Percentiles rank a stretch among this genome's conserved stretches.
These are phyloP conservation scores for Rhinella marina DNA, from an alignment of 2,797 vertebrate genomes.

Conservation along the genomic window DNA sequence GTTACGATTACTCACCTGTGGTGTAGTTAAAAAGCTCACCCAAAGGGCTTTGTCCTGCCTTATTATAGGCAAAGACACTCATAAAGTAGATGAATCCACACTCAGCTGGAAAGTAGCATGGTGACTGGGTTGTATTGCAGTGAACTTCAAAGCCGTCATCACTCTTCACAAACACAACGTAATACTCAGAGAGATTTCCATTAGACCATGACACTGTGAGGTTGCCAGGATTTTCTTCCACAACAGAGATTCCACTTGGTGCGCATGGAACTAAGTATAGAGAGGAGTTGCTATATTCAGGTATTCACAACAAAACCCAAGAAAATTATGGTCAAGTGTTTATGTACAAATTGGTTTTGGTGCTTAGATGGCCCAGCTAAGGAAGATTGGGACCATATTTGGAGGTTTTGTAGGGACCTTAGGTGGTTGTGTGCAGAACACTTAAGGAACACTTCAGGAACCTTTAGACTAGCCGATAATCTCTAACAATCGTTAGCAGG, in stretches of 20 bases:
- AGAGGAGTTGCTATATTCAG: not conserved
- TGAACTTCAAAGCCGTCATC: constrained; percentile 79
- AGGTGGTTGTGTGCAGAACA: too few relatives aligned
- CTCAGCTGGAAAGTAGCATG: constrained; percentile 79
- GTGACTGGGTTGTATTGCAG: constrained; percentile 83
- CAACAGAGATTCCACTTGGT: constrained; percentile 75
- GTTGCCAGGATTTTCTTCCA: constrained; percentile 74
- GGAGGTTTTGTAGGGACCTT: not conserved
- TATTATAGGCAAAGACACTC: constrained; percentile 85
- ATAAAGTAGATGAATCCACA: constrained; percentile 91
- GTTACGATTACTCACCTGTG: constrained; percentile 76
- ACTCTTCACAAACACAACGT: constrained; percentile 82
- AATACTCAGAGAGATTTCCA: constrained; percentile 76
- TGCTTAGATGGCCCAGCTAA: not conserved
- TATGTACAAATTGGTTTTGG: not conserved
- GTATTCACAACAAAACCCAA: not conserved
- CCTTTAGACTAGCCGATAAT: too few relatives aligned
- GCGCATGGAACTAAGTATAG: constrained; percentile 84
- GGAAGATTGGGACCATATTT: not conserved
- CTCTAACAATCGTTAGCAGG: too few relatives aligned
- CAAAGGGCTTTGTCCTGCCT: constrained; percentile 82
- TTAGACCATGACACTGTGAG: constrained; percentile 83
- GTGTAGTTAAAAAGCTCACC: constrained; percentile 84
- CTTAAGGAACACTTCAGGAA: too few relatives aligned
- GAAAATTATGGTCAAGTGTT: not conserved